These are phyloP conservation scores for Falco cherrug DNA, from an alignment of 2,797 vertebrate genomes.

Conservation along the genomic window DNA sequence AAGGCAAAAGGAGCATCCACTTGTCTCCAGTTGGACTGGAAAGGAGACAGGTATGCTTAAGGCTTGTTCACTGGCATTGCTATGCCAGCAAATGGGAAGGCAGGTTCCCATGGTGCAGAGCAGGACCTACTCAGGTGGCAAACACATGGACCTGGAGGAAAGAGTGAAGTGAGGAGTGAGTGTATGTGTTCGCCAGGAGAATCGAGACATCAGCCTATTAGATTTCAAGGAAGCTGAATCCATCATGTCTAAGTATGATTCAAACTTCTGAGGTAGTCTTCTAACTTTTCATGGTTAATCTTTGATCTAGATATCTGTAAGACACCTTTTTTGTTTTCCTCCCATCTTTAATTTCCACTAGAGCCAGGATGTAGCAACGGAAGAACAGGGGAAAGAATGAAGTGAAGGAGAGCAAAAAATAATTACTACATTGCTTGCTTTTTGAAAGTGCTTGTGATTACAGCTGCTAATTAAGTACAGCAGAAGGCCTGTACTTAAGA, in stretches of 20 bases:
- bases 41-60: neutral
- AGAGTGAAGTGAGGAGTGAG: fast-evolving
- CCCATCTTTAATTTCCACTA: neutral
- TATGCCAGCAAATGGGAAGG: neutral
- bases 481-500: neutral
- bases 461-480: neutral
- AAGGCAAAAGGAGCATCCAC: neutral
- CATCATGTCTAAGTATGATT: neutral
- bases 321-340: neutral
- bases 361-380: neutral
- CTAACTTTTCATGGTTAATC: neutral
- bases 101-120: neutral
- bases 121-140: neutral
- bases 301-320: neutral
- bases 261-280: neutral
- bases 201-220: neutral
- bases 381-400: neutral
- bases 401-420: neutral
- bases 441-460: neutral
- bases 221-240: neutral
- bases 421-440: neutral
- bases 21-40: neutral
- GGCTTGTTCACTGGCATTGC: neutral
- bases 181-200: fast-evolving
- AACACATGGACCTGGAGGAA: neutral